phyloP scores from a whole-genome alignment of 2,888 invertebrate genomes.

The Pristionchus mayeri region DNA sequence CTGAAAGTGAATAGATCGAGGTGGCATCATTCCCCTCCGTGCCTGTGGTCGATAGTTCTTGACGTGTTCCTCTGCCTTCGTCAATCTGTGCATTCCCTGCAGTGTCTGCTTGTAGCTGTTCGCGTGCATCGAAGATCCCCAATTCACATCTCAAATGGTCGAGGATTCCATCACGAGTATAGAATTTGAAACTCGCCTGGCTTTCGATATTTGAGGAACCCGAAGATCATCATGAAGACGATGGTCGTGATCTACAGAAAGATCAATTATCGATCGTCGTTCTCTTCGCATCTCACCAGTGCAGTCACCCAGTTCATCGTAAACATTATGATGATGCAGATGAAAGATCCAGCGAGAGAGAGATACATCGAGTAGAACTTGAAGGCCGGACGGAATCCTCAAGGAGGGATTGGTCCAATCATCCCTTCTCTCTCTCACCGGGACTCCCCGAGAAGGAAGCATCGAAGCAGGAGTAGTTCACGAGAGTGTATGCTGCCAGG shows the following conservation, averaged over 20 bases:
- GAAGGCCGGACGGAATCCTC: slow-evolving; percentile 75
- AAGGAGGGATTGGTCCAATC: background rate
- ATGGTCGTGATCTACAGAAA: background rate
- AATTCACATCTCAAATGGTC: slow-evolving; percentile 85
- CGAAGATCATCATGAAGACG: background rate
- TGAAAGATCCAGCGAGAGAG: slow-evolving; percentile 86
- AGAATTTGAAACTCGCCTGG: background rate
- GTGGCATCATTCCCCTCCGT: background rate
- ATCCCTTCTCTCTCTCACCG: slow-evolving; percentile 63
- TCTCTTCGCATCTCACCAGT: background rate
- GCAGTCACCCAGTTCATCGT: slow-evolving; percentile 77
- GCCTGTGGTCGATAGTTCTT: slow-evolving; percentile 86
- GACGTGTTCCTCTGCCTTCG: slow-evolving; percentile 91
- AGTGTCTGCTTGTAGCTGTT: slow-evolving; percentile 93
- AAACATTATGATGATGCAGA: slow-evolving; percentile 78
- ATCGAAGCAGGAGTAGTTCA: slow-evolving; percentile 94
- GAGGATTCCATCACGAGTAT: background rate
- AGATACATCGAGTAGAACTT: slow-evolving; percentile 90
- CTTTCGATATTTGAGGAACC: background rate
- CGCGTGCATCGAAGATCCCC: slow-evolving; percentile 96
- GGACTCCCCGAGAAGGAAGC: slow-evolving; percentile 86
- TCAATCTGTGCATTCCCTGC: slow-evolving; percentile 87
- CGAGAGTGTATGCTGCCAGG: slow-evolving; percentile 90
- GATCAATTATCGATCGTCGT: background rate
- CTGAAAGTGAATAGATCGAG: background rate